Percentiles rank a stretch among this genome's conserved stretches.
These are phyloP conservation scores for Amazona guildingii DNA, from an alignment of 2,113 vertebrate species.

Conservation along the genomic window DNA sequence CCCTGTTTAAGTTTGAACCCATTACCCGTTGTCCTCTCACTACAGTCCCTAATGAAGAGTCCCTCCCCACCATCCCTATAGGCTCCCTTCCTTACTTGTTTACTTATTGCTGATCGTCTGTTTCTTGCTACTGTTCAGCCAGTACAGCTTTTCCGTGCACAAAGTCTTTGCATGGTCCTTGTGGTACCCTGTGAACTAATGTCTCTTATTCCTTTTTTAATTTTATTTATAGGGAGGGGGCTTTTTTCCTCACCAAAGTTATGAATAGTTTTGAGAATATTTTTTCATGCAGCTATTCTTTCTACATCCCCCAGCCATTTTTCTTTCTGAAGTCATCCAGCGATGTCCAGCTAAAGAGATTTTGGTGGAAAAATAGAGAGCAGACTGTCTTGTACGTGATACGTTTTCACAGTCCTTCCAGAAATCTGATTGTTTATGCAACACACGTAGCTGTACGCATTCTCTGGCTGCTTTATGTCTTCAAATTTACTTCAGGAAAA, in stretches of 20 bases:
- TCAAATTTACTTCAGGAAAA: not conserved
- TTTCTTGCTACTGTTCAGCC: not conserved
- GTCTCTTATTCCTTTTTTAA: not conserved
- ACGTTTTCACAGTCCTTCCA: not conserved
- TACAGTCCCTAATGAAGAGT: too few species aligned
- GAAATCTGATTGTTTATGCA: not conserved
- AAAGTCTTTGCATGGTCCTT: not conserved
- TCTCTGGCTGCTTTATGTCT: not conserved
- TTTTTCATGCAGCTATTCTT: not conserved
- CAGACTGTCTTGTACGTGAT: not conserved
- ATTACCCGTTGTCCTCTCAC: too few species aligned
- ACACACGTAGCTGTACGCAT: not conserved
- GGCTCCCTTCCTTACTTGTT: not conserved
- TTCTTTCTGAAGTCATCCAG: not conserved
- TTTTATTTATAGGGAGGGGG: not conserved
- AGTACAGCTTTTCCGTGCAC: not conserved
- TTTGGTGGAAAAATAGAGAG: not conserved
- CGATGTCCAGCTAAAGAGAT: not conserved
- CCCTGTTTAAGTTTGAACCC: too few species aligned
- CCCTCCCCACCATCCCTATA: too few species aligned
- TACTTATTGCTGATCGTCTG: not conserved
- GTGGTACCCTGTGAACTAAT: not conserved
- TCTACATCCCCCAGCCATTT: not conserved
- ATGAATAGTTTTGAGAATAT: not conserved
- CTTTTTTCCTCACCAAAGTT: not conserved